Evolutionary conservation across 1,140 invertebrate species (phyloP), one percentile per base, ranked within the genome.

Genomic region (Branchinecta lindahli): DNA sequence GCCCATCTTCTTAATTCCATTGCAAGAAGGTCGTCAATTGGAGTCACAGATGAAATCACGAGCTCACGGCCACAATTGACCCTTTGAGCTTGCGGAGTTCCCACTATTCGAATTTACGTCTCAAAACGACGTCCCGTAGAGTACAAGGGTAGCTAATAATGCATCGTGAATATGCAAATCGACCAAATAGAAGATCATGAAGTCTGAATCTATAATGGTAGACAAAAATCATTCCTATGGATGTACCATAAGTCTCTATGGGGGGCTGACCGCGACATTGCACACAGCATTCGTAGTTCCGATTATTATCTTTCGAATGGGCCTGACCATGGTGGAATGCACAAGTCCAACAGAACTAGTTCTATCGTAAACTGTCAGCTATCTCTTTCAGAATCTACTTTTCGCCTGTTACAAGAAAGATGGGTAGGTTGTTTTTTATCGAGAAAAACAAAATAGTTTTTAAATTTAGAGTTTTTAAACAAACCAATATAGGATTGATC

Each of bases 121-220:
- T 33, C 33, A 33, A 61, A 61, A 61, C 12, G 52, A 61, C 12
- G 52, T 61, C 52, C 52, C 52, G 52, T 20, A 15, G 52, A 12
- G 52, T 61, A 61, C 12, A 61, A 61, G 52, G 52, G 52, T 20
- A 61, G 52, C 52, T 61, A 61, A 61, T 61, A 61, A 61, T 61
- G 52, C 52, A 6, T 15, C 52, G 52, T 20, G 52, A 61, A 61
- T 61, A 61, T 61, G 52, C 52, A 61, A 61, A 61, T 61, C 52
- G 18, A 12, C 12, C 52, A 20, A 61, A 61, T 61, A 20, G 18
- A 20, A 61, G 52, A 61, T 61, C 18, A 61, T 61, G 52, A 61
- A 61, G 52, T 61, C 18, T 61, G 52, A 61, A 61, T 61, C 18
- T 61, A 6, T 61, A 61, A 61, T 61, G 52, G 52, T 20, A 61